Conservation (phyloP, 1,140 invertebrate species). For the Diorhabda carinulata region DNA sequence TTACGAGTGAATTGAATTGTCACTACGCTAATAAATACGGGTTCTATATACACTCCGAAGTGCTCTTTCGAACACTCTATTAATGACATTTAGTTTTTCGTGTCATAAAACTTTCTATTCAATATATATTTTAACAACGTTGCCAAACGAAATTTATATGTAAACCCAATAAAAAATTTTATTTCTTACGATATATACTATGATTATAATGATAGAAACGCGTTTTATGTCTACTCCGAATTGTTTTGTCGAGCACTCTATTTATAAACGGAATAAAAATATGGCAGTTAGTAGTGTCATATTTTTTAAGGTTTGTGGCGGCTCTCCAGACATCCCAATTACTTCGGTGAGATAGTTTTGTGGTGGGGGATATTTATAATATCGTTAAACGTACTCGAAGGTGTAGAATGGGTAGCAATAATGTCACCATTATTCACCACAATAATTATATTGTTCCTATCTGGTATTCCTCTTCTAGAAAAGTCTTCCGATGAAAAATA, state of each 20-base stretch:
- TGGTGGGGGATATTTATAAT: constrained; percentile 94
- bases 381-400: constrained; percentile 78
- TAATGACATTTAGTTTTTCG: too few species aligned
- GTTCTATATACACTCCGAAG: too few species aligned
- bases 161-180: too few species aligned
- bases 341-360: constrained; percentile 89
- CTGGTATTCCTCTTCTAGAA: constrained; percentile 81
- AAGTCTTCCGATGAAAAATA: constrained; percentile 82
- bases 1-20: too few species aligned
- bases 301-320: constrained; percentile 73
- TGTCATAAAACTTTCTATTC: too few species aligned
- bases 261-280: not conserved
- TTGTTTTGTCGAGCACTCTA: not conserved
- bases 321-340: constrained; percentile 88
- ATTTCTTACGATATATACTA: too few species aligned
- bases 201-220: too few species aligned
- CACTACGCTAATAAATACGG: too few species aligned
- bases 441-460: constrained; percentile 82
- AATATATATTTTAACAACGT: too few species aligned
- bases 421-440: constrained; percentile 86
- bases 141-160: too few species aligned
- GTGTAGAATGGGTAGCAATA: constrained; percentile 77
- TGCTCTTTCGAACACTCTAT: too few species aligned
- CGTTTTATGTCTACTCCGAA: not conserved
- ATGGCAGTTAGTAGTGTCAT: not conserved